phyloP scores from a whole-genome alignment of 2,797 vertebrate species.

The Sebastes trivittatus region DNA sequence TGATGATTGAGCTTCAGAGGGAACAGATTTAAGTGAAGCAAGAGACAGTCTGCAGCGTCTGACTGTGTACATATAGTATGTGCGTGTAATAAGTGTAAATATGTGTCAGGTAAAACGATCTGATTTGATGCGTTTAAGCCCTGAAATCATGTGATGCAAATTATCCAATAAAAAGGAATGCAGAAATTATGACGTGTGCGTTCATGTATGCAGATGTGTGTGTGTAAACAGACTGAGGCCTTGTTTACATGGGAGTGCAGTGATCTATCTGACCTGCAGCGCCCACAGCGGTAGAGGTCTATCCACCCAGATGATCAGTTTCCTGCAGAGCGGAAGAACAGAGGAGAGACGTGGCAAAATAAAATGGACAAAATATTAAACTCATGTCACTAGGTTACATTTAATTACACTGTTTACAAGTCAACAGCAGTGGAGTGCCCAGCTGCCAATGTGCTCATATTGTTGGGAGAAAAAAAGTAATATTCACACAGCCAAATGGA shows the following conservation, averaged over 20 bases:
- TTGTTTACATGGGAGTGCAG: conserved; percentile 27
- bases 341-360: background rate
- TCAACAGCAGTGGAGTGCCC: conserved; percentile 8
- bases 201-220: conserved; percentile 12
- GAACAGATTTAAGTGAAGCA: conserved; percentile 63
- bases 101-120: background rate
- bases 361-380: background rate
- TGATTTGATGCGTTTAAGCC: background rate
- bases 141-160: background rate
- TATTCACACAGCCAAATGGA: conserved; percentile 52
- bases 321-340: conserved; percentile 68
- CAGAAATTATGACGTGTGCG: background rate
- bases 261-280: conserved; percentile 82
- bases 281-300: conserved; percentile 87
- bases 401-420: conserved; percentile 30
- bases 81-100: conserved; percentile 15
- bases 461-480: conserved; percentile 44
- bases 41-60: conserved; percentile 50
- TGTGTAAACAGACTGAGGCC: conserved; percentile 7
- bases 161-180: background rate
- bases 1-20: conserved; percentile 73
- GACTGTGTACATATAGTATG: conserved; percentile 24
- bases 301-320: conserved; percentile 89
- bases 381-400: conserved; percentile 5
- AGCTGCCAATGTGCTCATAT: conserved; percentile 25